These are phyloP conservation scores for Eudemis profundana DNA, from an alignment of 2,888 invertebrate genomes.

Conservation along the genomic window DNA sequence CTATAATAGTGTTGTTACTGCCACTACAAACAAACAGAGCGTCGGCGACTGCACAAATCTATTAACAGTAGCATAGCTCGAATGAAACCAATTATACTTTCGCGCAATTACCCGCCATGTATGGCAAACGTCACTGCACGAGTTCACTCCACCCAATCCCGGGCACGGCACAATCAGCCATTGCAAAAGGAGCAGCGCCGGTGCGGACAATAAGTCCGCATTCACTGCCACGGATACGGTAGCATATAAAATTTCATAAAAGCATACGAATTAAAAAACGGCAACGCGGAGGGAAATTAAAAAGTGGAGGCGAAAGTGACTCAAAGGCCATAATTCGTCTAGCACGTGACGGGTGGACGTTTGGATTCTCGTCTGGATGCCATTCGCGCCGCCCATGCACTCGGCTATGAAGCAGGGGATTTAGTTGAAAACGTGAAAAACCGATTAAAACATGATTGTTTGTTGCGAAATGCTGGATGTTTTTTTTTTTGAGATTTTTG, in stretches of 20 bases:
- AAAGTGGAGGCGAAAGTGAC: slow-evolving; percentile 76
- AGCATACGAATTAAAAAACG: slow-evolving; percentile 78
- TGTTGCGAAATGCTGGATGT: slow-evolving; percentile 65
- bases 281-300: slow-evolving; percentile 76
- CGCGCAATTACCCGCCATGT: slow-evolving; percentile 34
- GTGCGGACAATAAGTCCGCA: slow-evolving; percentile 63
- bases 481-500: slow-evolving; percentile 68
- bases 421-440: slow-evolving; percentile 78
- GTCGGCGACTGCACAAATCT: slow-evolving; percentile 32
- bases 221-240: slow-evolving; percentile 54
- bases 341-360: slow-evolving; percentile 68
- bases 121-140: slow-evolving; percentile 38
- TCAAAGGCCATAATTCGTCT: slow-evolving; percentile 81
- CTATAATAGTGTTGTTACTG: too few species aligned
- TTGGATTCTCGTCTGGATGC: slow-evolving; percentile 64
- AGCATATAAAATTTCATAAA: slow-evolving; percentile 78
- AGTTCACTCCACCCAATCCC: slow-evolving; percentile 42
- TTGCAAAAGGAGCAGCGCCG: slow-evolving; percentile 56
- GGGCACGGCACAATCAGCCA: slow-evolving; percentile 65
- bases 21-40: slow-evolving; percentile 7
- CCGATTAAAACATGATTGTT: slow-evolving; percentile 75
- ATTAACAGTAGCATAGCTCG: slow-evolving; percentile 33
- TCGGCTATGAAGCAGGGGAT: slow-evolving; percentile 65
- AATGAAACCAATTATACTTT: slow-evolving; percentile 40
- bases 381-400: slow-evolving; percentile 51